Evolutionary conservation across 2,797 vertebrate genomes (phyloP).

Genomic region (Somateria mollissima): DNA sequence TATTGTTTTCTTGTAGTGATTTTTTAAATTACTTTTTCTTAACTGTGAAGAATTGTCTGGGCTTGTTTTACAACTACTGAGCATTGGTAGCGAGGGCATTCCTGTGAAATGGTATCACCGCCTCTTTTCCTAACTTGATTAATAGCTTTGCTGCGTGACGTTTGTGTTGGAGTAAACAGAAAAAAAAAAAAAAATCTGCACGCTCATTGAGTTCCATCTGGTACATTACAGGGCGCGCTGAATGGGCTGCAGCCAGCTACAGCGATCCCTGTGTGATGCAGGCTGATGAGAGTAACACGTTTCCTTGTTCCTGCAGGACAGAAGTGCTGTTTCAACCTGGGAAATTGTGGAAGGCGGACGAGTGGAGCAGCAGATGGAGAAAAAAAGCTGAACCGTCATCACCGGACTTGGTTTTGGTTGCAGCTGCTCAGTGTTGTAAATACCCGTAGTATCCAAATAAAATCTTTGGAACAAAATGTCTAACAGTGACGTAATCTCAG

Average conservation of each 20-base stretch:
- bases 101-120: background rate
- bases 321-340: slow-evolving; percentile 88
- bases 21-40: background rate
- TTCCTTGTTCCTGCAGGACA: slow-evolving; percentile 78
- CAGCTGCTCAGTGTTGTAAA: background rate
- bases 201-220: background rate
- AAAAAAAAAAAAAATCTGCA: background rate
- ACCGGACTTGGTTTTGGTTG: background rate
- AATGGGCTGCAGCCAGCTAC: background rate
- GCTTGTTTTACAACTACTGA: background rate
- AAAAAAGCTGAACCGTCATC: slow-evolving; percentile 24
- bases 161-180: background rate
- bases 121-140: background rate
- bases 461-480: background rate
- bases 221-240: no score
- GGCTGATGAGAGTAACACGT: background rate
- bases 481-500: background rate
- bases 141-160: background rate
- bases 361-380: background rate
- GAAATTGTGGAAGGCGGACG: slow-evolving; percentile 75
- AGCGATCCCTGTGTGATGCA: accelerated
- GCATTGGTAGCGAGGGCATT: background rate
- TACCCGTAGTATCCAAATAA: background rate
- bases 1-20: accelerated
- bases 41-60: background rate